phyloP scores from a whole-genome alignment of 2,113 vertebrate genomes.

The Arothron firmamentum region DNA sequence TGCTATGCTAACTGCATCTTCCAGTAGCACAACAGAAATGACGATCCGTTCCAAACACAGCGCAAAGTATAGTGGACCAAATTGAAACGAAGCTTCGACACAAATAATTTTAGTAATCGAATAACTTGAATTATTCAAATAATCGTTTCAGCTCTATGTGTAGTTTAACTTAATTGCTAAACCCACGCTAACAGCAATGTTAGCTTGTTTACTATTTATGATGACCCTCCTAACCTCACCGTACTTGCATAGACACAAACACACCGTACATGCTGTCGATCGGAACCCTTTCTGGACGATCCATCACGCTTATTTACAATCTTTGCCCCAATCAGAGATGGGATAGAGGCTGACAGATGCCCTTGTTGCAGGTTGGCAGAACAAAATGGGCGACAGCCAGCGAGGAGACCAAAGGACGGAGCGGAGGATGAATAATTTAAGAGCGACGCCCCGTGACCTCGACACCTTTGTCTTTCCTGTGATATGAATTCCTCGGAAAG shows the following conservation, averaged over 20 bases:
- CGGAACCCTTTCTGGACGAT: constrained; percentile 27
- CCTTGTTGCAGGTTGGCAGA: constrained; percentile 70
- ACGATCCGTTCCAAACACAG: too few relatives aligned
- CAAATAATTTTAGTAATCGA: too few relatives aligned
- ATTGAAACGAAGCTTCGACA: too few relatives aligned
- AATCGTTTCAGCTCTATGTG: too few relatives aligned
- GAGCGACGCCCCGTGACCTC: constrained; percentile 73
- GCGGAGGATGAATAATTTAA: constrained; percentile 77
- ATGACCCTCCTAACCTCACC: background rate
- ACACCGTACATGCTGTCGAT: constrained; percentile 20
- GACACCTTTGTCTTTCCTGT: constrained; percentile 69
- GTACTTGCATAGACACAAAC: background rate
- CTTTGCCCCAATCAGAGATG: constrained; percentile 23
- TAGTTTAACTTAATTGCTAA: too few relatives aligned
- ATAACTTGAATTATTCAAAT: too few relatives aligned
- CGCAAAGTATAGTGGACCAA: too few relatives aligned
- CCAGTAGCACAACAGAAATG: too few relatives aligned
- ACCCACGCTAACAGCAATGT: too few relatives aligned
- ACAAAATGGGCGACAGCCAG: constrained; percentile 70
- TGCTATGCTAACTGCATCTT: too few relatives aligned
- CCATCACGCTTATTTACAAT: constrained; percentile 42
- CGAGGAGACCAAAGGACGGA: constrained; percentile 56
- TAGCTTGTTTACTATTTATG: too few relatives aligned
- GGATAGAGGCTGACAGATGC: constrained; percentile 64
- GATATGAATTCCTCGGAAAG: constrained; percentile 76